phyloP scores from a whole-genome alignment of 2,797 vertebrate genomes.

The Loriculus beryllinus region DNA sequence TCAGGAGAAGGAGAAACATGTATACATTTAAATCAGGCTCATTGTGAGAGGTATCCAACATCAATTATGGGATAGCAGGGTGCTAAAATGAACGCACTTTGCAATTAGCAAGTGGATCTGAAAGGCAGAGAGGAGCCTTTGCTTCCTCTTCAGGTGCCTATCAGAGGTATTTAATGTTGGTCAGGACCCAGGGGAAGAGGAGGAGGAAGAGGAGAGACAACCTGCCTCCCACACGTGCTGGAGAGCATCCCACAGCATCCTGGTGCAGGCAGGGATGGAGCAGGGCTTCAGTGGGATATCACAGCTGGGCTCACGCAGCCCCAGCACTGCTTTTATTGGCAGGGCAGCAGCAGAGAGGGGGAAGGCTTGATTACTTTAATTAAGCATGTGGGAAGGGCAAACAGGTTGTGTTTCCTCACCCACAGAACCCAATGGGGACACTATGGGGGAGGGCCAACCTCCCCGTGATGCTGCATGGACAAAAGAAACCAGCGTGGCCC shows the following conservation, averaged over 20 bases:
- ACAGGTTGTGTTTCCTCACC: not conserved
- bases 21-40: slow-evolving; percentile 49
- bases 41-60: slow-evolving; percentile 41
- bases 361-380: not conserved
- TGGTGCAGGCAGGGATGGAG: not conserved
- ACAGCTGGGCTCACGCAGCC: rapidly evolving
- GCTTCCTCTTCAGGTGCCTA: not conserved
- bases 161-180: not conserved
- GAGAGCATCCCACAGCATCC: not conserved
- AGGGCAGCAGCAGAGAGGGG: not conserved
- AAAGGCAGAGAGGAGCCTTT: not conserved
- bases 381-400: not conserved
- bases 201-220: not conserved
- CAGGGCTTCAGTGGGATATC: rapidly evolving
- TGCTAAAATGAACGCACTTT: not conserved
- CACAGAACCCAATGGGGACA: not conserved
- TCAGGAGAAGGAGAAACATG: slow-evolving; percentile 50
- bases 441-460: not conserved
- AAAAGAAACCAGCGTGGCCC: not conserved
- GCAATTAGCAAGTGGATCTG: not conserved
- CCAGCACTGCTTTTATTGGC: not conserved
- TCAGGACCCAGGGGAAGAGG: not conserved
- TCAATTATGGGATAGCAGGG: slow-evolving; percentile 13
- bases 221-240: not conserved
- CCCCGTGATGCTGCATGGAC: rapidly evolving